phyloP scores from a whole-genome alignment of 1,140 invertebrate species.

The Lepidurus couesii region DNA sequence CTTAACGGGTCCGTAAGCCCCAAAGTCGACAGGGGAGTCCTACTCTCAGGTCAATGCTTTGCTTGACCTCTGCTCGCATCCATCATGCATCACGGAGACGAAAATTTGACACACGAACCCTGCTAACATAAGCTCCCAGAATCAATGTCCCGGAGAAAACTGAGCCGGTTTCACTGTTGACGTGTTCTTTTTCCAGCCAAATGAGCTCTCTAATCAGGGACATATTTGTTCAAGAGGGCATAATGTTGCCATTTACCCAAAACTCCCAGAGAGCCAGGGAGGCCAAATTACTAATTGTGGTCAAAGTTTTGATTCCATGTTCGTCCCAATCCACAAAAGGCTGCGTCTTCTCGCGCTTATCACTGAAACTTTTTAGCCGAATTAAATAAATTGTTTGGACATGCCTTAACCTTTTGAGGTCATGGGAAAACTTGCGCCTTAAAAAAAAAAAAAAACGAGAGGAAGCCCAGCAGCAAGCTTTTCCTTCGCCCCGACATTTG shows the following conservation, averaged over 20 bases:
- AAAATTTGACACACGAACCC: slow-evolving; percentile 16
- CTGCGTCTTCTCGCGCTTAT: neutral
- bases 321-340: neutral
- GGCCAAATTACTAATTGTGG: slow-evolving; percentile 16
- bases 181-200: slow-evolving; percentile 3
- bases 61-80: slow-evolving; percentile 5
- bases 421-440: slow-evolving; percentile 4
- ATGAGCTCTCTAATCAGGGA: slow-evolving; percentile 3
- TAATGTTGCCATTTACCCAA: neutral
- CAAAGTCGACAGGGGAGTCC: neutral
- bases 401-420: slow-evolving; percentile 11
- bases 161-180: neutral
- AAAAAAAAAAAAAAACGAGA: neutral
- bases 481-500: neutral
- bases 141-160: slow-evolving; percentile 13
- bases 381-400: neutral
- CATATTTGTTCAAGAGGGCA: slow-evolving; percentile 16
- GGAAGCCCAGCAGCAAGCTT: neutral
- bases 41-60: neutral
- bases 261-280: neutral
- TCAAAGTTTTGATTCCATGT: neutral
- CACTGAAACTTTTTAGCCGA: neutral
- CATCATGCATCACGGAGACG: slow-evolving; percentile 7
- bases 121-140: neutral
- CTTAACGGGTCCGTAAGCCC: neutral